Evolutionary conservation across 2,113 vertebrate genomes (phyloP), one percentile per base, ranked within the genome.

Genomic region (Tachysurus fulvidraco): DNA sequence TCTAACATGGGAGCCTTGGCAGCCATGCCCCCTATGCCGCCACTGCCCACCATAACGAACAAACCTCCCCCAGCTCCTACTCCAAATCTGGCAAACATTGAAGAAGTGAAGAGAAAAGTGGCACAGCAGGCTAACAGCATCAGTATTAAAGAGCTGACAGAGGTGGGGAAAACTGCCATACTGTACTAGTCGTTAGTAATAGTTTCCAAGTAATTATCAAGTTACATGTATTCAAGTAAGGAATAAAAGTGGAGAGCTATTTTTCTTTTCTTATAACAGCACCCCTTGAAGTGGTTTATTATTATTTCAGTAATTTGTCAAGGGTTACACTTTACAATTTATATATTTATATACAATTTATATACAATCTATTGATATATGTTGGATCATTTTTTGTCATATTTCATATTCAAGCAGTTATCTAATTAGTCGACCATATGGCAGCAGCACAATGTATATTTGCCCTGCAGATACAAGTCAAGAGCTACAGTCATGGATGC

Each of bases 131-230:
- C 97, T 30, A 98, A 97, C 85, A 97, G 97, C 92, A 97, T 97
- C 81, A 99, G 97, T 23, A 96, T 99, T 89, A 97, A 98, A 93
- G 98, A 99, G 92, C 96, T 99, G 59, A 99, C 98, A 44, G 98
- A 99, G 97, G 98, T 99, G 94, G 76, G 85, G 65, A 54, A 54
- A 81, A n/a, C 50, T 23, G 30, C 16, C 30, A 25, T 46, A 59
- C 8, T 83, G 6, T 78, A 9, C 28, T 82, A 52, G 1, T 13
- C 19, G 30, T 55, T 67, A 57, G 44, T 67, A 55, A 44, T 16
- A 79, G 23, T 54, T 81, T 78, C 4, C 55, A 3, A 19, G 4
- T 19, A 57, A 79, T 79, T 28, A 17, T 57, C 0, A 2, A 79
- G 2, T 19, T 55, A 55, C 2, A 2, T 59, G 17, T 60, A 59